Evolutionary conservation across 2,888 invertebrate genomes (phyloP), one percentile per base, ranked within the genome.

Genomic region (Apomyelois bistriatella): DNA sequence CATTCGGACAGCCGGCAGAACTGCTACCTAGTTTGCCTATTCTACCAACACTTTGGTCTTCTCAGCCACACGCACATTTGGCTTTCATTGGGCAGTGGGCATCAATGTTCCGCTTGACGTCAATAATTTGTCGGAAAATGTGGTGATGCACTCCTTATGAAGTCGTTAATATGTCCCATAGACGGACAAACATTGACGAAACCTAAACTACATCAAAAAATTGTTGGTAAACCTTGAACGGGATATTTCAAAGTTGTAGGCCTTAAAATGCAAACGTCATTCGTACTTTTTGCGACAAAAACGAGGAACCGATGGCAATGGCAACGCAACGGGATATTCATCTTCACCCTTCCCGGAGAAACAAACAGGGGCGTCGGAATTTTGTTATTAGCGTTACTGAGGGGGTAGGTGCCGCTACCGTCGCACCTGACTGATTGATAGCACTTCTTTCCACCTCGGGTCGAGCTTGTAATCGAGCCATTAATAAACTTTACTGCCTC

Each of bases 401-500:
- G 82, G 81, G 78, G 79, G 79, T 79, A 77, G 79, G 76, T 79
- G 70, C 79, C 75, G 75, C 71, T 78, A 70, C 81, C 84, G 86
- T 85, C 84, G 79, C 85, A 88, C 89, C 88, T 88, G 86, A 86
- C 89, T 88, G 90, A 90, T 89, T 89, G 89, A 90, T 90, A 88
- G 89, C 85, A 82, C 86, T 90, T 89, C 90, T 90, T 90, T 90
- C 85, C 82, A 83, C 87, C 86, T 86, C 85, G 89, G 89, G 87
- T 85, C 88, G 88, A 87, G 89, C 86, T 85, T 87, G 89, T 90
- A 90, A 90, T 90, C 90, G 90, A 85, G 88, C 85, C 89, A 90
- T 90, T 90, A 89, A 90, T 90, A 90, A 90, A 90, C 79, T 89
- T 89, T 89, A 89, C 86, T 85, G 84, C 90, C 84, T 85, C 80